Percentiles rank a stretch among this genome's conserved stretches.
Conservation (phyloP, 2,113 vertebrate genomes). For the Lepus europaeus region DNA sequence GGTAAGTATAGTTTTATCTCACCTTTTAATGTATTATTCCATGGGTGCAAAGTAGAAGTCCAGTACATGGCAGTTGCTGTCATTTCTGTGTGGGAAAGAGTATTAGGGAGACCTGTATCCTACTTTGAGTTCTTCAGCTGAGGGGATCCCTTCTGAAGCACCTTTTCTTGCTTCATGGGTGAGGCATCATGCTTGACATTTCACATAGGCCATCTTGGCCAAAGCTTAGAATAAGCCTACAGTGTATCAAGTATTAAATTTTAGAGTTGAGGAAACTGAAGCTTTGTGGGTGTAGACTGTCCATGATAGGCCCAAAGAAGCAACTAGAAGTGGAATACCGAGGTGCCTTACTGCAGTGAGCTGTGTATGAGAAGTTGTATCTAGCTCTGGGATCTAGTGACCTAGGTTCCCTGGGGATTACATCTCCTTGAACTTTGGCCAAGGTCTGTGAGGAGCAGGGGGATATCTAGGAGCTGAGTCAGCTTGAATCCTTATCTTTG, state of each 20-base stretch:
- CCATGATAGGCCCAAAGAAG: background rate
- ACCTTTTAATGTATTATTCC: background rate
- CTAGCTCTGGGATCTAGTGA: background rate
- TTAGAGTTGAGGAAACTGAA: background rate
- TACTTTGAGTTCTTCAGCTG: background rate
- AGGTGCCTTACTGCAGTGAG: background rate
- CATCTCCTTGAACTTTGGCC: background rate
- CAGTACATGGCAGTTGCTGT: background rate
- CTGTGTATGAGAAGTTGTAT: background rate
- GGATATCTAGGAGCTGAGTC: background rate
- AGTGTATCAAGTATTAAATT: background rate
- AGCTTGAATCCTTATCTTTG: background rate
- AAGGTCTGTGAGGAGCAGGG: background rate
- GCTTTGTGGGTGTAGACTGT: background rate
- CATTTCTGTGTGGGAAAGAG: background rate
- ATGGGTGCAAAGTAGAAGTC: background rate
- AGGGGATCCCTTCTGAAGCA: background rate
- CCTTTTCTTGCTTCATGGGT: background rate
- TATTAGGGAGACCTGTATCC: background rate
- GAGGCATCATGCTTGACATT: background rate
- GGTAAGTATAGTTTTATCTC: background rate
- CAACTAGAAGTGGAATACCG: background rate
- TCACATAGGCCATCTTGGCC: background rate
- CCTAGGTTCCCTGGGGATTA: background rate
- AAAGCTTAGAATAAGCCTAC: constrained; percentile 26